Percentiles rank a stretch among this genome's conserved stretches.
These are phyloP conservation scores for Carlito syrichta DNA, from an alignment of 2,113 vertebrate genomes.

Conservation along the genomic window DNA sequence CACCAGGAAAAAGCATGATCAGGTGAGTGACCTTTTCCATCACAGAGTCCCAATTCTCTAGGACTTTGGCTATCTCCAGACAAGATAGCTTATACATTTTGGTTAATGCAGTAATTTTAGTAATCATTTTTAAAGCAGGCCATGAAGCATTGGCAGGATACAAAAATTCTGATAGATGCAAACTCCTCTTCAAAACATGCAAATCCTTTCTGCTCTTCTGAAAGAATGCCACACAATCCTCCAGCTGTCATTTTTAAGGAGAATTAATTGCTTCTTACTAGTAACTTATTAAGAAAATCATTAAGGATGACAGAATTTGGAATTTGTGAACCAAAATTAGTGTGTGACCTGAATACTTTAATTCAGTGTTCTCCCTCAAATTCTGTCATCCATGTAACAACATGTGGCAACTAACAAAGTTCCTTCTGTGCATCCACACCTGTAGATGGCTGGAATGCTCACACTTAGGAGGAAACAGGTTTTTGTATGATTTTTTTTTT, in stretches of 20 bases:
- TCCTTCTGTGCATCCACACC: fast-evolving
- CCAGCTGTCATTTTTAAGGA: not conserved
- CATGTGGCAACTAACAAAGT: too few species aligned
- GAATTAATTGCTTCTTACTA: not conserved
- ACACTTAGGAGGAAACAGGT: not conserved
- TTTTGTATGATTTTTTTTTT: too few species aligned
- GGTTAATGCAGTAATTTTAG: not conserved
- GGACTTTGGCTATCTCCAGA: not conserved
- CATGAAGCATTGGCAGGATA: not conserved
- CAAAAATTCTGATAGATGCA: not conserved
- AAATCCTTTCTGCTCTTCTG: not conserved
- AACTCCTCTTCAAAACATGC: not conserved
- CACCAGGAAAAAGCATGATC: not conserved
- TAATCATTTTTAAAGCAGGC: not conserved
- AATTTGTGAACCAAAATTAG: not conserved
- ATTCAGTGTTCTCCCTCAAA: not conserved
- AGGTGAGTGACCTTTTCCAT: not conserved
- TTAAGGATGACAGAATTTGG: not conserved
- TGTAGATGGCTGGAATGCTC: not conserved
- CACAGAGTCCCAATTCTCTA: not conserved
- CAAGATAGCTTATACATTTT: not conserved
- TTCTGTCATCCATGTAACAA: not conserved
- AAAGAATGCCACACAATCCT: not conserved
- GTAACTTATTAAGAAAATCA: not conserved
- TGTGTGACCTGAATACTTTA: not conserved